Evolutionary conservation across 2,113 vertebrate species (phyloP).

Genomic region (Reinhardtius hippoglossoides): DNA sequence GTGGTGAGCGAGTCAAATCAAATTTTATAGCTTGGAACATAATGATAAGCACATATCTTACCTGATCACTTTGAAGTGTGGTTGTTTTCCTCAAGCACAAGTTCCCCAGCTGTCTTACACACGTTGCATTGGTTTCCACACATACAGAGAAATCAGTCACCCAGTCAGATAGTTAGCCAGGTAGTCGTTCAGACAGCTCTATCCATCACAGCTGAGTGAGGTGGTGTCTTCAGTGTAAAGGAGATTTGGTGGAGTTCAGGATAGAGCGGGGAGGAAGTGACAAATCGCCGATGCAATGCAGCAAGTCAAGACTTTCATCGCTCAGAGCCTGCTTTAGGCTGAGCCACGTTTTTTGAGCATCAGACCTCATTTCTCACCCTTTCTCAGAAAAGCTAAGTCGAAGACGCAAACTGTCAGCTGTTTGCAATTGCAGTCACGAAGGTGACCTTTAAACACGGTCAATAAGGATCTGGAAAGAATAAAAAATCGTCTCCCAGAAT

Average conservation of each 20-base stretch:
- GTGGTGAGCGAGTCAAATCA: not conserved
- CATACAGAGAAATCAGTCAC: not conserved
- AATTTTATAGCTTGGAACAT: not conserved
- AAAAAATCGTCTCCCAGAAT: not conserved
- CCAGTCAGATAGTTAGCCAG: slow-evolving; percentile 2
- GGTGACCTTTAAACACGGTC: slow-evolving; percentile 12
- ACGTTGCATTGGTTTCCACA: not conserved
- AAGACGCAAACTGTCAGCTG: slow-evolving; percentile 14
- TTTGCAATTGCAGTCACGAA: slow-evolving; percentile 23
- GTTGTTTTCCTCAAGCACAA: not conserved
- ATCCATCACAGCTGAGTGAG: slow-evolving; percentile 21
- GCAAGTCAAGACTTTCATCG: slow-evolving; percentile 28
- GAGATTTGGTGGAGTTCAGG: not conserved
- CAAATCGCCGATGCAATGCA: slow-evolving; percentile 26
- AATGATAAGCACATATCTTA: not conserved
- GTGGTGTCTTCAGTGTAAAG: not conserved
- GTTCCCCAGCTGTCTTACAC: not conserved
- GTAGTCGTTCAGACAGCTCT: not conserved
- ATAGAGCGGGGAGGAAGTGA: slow-evolving; percentile 13
- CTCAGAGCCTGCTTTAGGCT: slow-evolving; percentile 21
- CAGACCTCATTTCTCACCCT: slow-evolving; percentile 19
- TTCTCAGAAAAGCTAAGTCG: slow-evolving; percentile 10
- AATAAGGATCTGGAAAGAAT: slow-evolving; percentile 7
- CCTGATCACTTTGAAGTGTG: not conserved
- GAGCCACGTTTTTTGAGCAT: not conserved